Evolutionary conservation across 2,888 invertebrate species (phyloP).

Genomic region (Pyrochroa serraticornis): DNA sequence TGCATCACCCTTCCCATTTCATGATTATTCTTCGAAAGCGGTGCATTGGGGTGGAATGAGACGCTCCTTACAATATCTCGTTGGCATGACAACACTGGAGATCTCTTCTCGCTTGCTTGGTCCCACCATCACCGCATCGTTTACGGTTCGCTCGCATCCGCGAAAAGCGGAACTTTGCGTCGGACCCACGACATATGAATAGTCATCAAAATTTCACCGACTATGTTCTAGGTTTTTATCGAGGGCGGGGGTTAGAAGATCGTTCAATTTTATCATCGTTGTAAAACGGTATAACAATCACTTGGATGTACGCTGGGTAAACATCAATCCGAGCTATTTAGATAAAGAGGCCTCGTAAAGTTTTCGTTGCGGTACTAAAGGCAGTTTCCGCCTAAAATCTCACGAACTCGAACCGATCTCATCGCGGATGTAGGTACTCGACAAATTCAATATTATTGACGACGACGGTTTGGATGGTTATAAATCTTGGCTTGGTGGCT

Average conservation of each 20-base stretch:
- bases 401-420: too few species aligned
- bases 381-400: too few species aligned
- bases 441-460: too few species aligned
- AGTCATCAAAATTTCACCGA: too few species aligned
- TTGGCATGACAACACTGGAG: slow-evolving; percentile 50
- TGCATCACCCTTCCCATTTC: slow-evolving; percentile 43
- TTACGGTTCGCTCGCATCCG: slow-evolving; percentile 38
- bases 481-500: too few species aligned
- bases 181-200: not conserved
- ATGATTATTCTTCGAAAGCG: slow-evolving; percentile 48
- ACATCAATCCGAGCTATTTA: slow-evolving; percentile 20
- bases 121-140: slow-evolving; percentile 37
- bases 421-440: too few species aligned
- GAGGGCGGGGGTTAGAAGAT: slow-evolving; percentile 1
- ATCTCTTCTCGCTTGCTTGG: slow-evolving; percentile 43
- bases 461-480: too few species aligned
- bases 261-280: slow-evolving; percentile 5
- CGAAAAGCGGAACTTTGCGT: slow-evolving; percentile 21
- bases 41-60: slow-evolving; percentile 44
- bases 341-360: slow-evolving; percentile 15
- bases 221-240: too few species aligned
- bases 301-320: slow-evolving; percentile 9
- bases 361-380: slow-evolving; percentile 9
- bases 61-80: slow-evolving; percentile 45
- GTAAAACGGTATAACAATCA: slow-evolving; percentile 2